Evolutionary conservation across 37 sponge, comb jelly and placozoan genomes (phyloP), one percentile per base, ranked within the genome.

Genomic region (Geodia barretti): DNA sequence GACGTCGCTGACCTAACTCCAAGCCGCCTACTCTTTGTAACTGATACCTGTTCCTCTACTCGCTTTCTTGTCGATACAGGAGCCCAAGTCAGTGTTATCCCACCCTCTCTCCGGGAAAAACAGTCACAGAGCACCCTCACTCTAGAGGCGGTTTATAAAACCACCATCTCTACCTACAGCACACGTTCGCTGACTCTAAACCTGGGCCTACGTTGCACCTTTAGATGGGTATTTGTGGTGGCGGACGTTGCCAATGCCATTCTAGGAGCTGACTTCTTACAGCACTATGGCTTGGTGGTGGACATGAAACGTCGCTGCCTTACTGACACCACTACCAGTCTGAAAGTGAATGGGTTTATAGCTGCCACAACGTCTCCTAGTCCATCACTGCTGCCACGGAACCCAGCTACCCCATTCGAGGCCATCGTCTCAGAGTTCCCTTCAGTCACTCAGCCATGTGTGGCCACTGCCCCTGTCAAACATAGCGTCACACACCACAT

Each of bases 41-140:
- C 24, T 29, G 81, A 80, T 54, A 35, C 4, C 23, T 26, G 34
- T 28, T 40, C 70, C 29, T 28, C 28, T 35, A 29, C 66, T 39
- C 71, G 70, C 30, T 82, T 79, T 42, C 69, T 84, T 47, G 77
- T 84, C 20, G 84, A 84, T 35, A 84, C 84, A 29, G 76, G 84
- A 34, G 54, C 77, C 2, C 77, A 84, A 76, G 84, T 76, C 19
- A 84, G 84, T 61, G 70, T 84, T 36, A 65, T 84, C 33, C 84
- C 84, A 19, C 32, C 80, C 35, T 21, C 60, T 19, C 60, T 11
- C 19, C 11, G 19, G 11, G 60, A 58, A 21, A 58, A 58, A 58
- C 60, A 58, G 11, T 19, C 11, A 58, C 60, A 58, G 19, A 63
- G 33, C 64, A 38, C 24, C 26, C 64, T 62, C 26, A 75, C 68